Percentiles rank a stretch among this genome's conserved stretches.
phyloP scores from a whole-genome alignment of 2,113 vertebrate genomes.

The Gambusia affinis region DNA sequence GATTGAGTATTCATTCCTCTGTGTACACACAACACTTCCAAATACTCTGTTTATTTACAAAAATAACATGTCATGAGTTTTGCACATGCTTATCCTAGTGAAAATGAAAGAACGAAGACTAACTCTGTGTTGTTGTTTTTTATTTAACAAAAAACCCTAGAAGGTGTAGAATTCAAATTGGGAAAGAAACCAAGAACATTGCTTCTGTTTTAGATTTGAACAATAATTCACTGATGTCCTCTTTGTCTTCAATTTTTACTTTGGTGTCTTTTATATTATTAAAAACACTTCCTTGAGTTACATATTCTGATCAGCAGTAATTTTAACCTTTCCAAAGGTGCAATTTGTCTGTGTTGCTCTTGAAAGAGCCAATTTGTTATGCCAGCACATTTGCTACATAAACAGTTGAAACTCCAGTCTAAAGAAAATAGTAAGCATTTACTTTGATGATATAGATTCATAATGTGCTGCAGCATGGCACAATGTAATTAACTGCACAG shows the following conservation, averaged over 20 bases:
- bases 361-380: too few species aligned
- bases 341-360: rapidly evolving
- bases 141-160: too few species aligned
- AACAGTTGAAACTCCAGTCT: too few species aligned
- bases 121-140: too few species aligned
- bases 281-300: neutral
- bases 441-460: too few species aligned
- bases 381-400: too few species aligned
- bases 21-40: too few species aligned
- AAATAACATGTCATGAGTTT: neutral
- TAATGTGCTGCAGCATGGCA: too few species aligned
- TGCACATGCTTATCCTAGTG: neutral
- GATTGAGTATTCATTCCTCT: neutral
- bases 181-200: neutral
- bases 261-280: neutral
- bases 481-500: too few species aligned
- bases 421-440: too few species aligned
- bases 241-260: neutral
- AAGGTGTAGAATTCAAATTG: neutral
- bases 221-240: neutral
- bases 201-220: neutral
- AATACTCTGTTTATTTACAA: neutral
- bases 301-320: neutral
- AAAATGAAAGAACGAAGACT: neutral
- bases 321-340: constrained; percentile 8